These are phyloP conservation scores for Drosophila anomelani DNA, from an alignment of 2,888 invertebrate genomes.

Conservation along the genomic window DNA sequence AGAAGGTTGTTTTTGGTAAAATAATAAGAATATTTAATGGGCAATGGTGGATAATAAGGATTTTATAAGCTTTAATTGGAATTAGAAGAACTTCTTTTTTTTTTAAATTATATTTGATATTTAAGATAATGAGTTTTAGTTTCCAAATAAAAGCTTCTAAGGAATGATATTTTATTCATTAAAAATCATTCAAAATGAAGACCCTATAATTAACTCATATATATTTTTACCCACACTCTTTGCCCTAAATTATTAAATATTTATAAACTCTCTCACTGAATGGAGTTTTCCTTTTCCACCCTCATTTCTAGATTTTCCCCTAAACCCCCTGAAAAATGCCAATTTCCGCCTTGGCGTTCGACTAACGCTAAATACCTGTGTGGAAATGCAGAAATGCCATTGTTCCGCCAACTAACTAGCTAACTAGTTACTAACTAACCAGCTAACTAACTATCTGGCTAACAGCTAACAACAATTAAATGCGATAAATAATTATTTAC, in stretches of 20 bases:
- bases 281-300: conserved; percentile 19
- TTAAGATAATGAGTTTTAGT: no score
- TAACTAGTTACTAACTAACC: conserved; percentile 31
- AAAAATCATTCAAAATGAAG: no score
- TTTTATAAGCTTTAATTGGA: neutral
- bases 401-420: conserved; percentile 44
- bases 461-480: conserved; percentile 38
- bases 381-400: conserved; percentile 59
- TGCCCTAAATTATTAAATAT: conserved; percentile 14
- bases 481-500: conserved; percentile 51
- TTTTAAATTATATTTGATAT: no score
- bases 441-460: conserved; percentile 26
- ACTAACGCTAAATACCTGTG: conserved; percentile 59
- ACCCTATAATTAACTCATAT: neutral
- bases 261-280: neutral
- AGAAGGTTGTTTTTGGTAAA: neutral
- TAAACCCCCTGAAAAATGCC: conserved; percentile 5
- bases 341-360: conserved; percentile 57
- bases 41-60: neutral
- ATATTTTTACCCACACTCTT: neutral
- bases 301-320: conserved; percentile 14
- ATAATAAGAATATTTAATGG: neutral
- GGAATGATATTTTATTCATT: no score
- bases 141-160: no score
- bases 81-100: no score